Evolutionary conservation across 2,888 invertebrate species (phyloP).

Genomic region (Andricus curvator): DNA sequence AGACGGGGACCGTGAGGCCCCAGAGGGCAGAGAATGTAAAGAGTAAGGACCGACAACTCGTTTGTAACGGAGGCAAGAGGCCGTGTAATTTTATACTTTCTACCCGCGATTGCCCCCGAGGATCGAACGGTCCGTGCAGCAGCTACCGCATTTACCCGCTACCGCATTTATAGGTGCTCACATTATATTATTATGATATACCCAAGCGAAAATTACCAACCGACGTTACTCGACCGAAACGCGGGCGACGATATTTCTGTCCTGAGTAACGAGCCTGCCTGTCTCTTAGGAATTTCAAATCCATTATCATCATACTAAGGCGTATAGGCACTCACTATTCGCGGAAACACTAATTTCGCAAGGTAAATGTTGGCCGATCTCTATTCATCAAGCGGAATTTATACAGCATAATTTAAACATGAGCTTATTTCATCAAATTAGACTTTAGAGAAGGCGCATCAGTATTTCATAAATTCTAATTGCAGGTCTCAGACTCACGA

Average conservation of each 20-base stretch:
- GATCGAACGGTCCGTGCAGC: slow-evolving; percentile 23
- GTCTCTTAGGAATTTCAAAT: slow-evolving; percentile 40
- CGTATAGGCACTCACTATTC: not conserved
- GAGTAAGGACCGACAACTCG: slow-evolving; percentile 1
- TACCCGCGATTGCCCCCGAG: slow-evolving; percentile 37
- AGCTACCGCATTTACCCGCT: slow-evolving; percentile 36
- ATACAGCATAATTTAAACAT: slow-evolving; percentile 1
- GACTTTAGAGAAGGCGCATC: not conserved
- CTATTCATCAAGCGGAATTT: slow-evolving; percentile 2
- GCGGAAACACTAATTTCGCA: slow-evolving; percentile 22
- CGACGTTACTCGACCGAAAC: slow-evolving; percentile 22
- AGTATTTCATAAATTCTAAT: too few species aligned
- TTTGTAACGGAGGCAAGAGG: slow-evolving; percentile 30
- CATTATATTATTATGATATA: slow-evolving; percentile 35
- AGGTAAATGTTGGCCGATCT: slow-evolving; percentile 23
- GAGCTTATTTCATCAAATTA: not conserved
- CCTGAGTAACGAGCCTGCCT: slow-evolving; percentile 37
- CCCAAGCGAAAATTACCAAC: slow-evolving; percentile 30
- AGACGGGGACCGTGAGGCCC: slow-evolving; percentile 1
- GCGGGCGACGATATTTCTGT: slow-evolving; percentile 38
- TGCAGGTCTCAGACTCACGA: too few species aligned
- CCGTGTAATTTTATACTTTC: slow-evolving; percentile 41
- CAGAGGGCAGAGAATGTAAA: slow-evolving; percentile 17
- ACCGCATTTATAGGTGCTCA: slow-evolving; percentile 30
- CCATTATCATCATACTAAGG: slow-evolving; percentile 28